phyloP scores from a whole-genome alignment of 2,888 invertebrate species.

The Leptogaster cylindrica region DNA sequence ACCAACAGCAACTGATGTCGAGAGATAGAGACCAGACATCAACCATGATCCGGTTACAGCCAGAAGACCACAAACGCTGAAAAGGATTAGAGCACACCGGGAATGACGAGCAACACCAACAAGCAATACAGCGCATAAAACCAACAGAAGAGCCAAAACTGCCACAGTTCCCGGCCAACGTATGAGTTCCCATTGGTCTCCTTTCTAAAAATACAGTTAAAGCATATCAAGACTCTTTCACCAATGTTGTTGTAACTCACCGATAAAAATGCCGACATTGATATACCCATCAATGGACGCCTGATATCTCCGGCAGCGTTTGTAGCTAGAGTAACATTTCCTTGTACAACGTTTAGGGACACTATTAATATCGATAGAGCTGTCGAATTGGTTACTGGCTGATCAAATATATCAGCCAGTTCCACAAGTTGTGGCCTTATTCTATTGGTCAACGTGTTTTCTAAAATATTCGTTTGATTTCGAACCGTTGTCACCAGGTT shows the following conservation, averaged over 20 bases:
- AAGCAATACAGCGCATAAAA: slow-evolving; percentile 86
- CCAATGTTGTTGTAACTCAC: slow-evolving; percentile 52
- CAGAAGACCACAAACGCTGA: slow-evolving; percentile 84
- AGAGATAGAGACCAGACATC: slow-evolving; percentile 85
- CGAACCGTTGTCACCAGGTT: slow-evolving; percentile 78
- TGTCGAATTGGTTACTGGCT: slow-evolving; percentile 78
- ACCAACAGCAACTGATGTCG: slow-evolving; percentile 82
- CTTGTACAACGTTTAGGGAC: slow-evolving; percentile 72
- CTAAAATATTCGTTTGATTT: slow-evolving; percentile 81
- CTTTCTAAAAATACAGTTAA: slow-evolving; percentile 63
- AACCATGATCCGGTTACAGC: slow-evolving; percentile 90
- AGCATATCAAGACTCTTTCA: not conserved
- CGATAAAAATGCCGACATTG: slow-evolving; percentile 68
- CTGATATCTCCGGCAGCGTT: slow-evolving; percentile 79
- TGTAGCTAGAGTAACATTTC: slow-evolving; percentile 77
- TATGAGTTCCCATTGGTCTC: slow-evolving; percentile 75
- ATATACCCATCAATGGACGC: slow-evolving; percentile 73
- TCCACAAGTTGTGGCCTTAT: slow-evolving; percentile 74
- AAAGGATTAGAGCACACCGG: slow-evolving; percentile 85
- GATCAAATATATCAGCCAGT: slow-evolving; percentile 78
- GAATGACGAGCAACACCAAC: slow-evolving; percentile 90
- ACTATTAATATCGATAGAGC: slow-evolving; percentile 74
- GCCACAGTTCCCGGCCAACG: slow-evolving; percentile 92
- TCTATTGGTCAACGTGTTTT: slow-evolving; percentile 73
- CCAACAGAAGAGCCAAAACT: slow-evolving; percentile 81